phyloP scores from a whole-genome alignment of 1,140 invertebrate species.

The Arctopsyche grandis region DNA sequence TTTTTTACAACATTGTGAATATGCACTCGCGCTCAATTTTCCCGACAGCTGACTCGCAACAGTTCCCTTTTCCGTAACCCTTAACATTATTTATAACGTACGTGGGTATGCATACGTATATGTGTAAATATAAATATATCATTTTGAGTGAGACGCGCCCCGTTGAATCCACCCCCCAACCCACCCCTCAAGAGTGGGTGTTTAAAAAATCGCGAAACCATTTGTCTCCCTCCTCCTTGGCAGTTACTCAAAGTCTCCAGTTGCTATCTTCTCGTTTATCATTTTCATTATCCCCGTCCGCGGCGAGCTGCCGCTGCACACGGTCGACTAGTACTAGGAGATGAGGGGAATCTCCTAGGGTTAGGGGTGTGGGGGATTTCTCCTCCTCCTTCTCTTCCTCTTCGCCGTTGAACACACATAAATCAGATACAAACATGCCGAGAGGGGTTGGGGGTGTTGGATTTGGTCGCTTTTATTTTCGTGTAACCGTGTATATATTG shows the following conservation, averaged over 20 bases:
- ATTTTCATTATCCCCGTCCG: constrained; percentile 52
- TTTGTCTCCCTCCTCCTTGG: constrained; percentile 48
- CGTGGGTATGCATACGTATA: background rate
- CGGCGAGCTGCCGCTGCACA: constrained; percentile 22
- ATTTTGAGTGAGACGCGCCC: constrained; percentile 6
- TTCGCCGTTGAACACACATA: constrained; percentile 47
- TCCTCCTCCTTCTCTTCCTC: background rate
- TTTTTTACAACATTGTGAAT: too few relatives aligned
- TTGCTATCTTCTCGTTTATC: constrained; percentile 52
- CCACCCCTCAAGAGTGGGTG: background rate
- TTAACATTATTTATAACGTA: too few relatives aligned
- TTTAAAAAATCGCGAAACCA: constrained; percentile 51
- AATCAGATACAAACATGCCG: constrained; percentile 51
- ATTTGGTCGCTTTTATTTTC: constrained; percentile 6
- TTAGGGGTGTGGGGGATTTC: background rate
- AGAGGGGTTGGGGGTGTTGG: background rate
- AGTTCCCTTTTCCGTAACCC: too few relatives aligned
- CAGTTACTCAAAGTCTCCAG: constrained; percentile 51
- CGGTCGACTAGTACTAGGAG: background rate
- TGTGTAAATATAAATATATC: background rate
- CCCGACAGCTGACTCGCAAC: too few relatives aligned
- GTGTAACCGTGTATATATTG: background rate
- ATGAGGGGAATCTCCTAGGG: background rate
- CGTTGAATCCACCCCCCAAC: background rate
- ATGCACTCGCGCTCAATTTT: too few relatives aligned